Evolutionary conservation across 2,113 vertebrate species (phyloP).

Genomic region (Agelaius phoeniceus): DNA sequence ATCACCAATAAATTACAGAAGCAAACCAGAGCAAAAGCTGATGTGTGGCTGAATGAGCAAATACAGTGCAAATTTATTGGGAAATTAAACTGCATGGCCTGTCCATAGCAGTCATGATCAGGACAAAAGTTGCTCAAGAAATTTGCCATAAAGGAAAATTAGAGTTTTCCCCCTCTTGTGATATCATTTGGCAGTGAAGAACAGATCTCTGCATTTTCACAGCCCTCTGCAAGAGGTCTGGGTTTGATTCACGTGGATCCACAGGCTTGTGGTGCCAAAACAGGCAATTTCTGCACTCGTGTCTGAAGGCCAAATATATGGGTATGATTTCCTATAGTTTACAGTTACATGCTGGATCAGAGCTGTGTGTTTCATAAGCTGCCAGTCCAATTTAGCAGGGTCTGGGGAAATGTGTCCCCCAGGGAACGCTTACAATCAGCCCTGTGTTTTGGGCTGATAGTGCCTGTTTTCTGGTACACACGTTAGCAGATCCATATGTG

Average conservation of each 20-base stretch:
- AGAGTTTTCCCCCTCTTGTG: neutral
- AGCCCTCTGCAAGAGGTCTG: slow-evolving; percentile 20
- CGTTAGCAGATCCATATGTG: slow-evolving; percentile 54
- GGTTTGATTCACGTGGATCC: slow-evolving; percentile 51
- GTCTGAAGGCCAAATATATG: slow-evolving; percentile 62
- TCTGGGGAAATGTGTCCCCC: slow-evolving; percentile 50
- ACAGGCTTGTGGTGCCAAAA: slow-evolving; percentile 34
- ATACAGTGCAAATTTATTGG: neutral
- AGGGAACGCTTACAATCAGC: slow-evolving; percentile 41
- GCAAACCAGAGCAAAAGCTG: neutral
- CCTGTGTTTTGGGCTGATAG: slow-evolving; percentile 19
- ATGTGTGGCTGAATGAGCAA: neutral
- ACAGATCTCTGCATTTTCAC: neutral
- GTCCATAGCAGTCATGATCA: fast-evolving
- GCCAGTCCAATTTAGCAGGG: slow-evolving; percentile 62
- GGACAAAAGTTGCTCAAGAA: neutral
- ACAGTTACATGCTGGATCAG: slow-evolving; percentile 57
- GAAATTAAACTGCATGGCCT: neutral
- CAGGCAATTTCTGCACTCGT: slow-evolving; percentile 38
- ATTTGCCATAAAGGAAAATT: neutral
- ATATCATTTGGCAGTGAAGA: neutral
- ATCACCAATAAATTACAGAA: neutral
- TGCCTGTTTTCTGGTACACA: slow-evolving; percentile 5
- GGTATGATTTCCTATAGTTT: slow-evolving; percentile 65
- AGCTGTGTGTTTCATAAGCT: slow-evolving; percentile 48